Evolutionary conservation across 2,888 invertebrate genomes (phyloP).

Genomic region (Phrixothrix hirtus): DNA sequence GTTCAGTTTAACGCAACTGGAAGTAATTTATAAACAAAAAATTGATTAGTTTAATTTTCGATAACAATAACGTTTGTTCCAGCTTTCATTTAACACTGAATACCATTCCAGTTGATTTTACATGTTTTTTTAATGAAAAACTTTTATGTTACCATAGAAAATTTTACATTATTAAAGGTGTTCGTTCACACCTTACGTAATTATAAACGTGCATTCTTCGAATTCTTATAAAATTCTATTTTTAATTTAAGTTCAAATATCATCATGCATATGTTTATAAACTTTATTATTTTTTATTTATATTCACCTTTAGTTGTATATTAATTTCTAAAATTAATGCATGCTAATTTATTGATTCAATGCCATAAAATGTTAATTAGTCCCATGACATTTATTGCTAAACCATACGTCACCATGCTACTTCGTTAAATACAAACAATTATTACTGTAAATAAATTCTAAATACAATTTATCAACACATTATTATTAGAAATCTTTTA

Average conservation of each 20-base stretch:
- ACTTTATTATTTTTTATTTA: background rate
- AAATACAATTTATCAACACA: too few species aligned
- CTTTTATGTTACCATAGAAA: slow-evolving; percentile 13
- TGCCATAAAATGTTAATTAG: background rate
- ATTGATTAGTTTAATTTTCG: slow-evolving; percentile 28
- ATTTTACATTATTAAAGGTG: slow-evolving; percentile 14
- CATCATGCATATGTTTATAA: background rate
- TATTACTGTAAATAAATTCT: too few species aligned
- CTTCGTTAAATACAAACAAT: too few species aligned
- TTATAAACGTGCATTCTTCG: background rate
- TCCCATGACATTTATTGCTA: background rate
- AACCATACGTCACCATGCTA: too few species aligned
- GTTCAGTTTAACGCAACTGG: slow-evolving; percentile 26
- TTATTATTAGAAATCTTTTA: too few species aligned
- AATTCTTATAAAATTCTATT: background rate
- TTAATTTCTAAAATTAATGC: background rate
- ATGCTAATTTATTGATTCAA: background rate
- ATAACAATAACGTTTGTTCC: slow-evolving; percentile 30
- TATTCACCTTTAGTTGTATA: background rate
- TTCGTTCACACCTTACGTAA: slow-evolving; percentile 15
- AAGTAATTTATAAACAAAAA: slow-evolving; percentile 28
- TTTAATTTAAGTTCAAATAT: background rate
- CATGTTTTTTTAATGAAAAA: slow-evolving; percentile 20
- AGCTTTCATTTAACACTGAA: slow-evolving; percentile 19
- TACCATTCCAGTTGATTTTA: slow-evolving; percentile 12